These are phyloP conservation scores for Notolabrus celidotus DNA, from an alignment of 2,797 vertebrate genomes.

Conservation along the genomic window DNA sequence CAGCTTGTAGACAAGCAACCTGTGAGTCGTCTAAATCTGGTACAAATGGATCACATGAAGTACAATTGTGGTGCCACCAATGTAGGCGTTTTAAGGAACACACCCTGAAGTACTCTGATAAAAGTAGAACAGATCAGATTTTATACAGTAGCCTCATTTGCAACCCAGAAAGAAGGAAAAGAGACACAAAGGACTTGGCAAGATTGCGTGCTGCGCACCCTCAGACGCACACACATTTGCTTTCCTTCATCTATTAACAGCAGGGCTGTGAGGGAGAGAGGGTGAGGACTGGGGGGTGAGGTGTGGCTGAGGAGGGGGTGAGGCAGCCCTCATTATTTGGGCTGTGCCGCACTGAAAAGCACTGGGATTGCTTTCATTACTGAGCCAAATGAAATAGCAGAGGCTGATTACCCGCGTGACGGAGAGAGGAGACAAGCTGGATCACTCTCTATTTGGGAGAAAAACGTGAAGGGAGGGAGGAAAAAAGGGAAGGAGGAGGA, in stretches of 20 bases:
- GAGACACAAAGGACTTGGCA: conserved; percentile 73
- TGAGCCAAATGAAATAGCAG: conserved; percentile 84
- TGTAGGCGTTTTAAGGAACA: conserved; percentile 10
- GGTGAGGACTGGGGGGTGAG: conserved; percentile 57
- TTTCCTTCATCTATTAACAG: conserved; percentile 78
- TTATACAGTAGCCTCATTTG: conserved; percentile 36
- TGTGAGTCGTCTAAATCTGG: background rate
- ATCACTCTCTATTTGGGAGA: conserved; percentile 67
- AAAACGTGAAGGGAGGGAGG: conserved; percentile 21
- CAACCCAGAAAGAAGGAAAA: conserved; percentile 28
- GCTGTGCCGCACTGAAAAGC: conserved; percentile 81
- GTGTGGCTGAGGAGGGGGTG: conserved; percentile 62
- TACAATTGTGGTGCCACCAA: background rate
- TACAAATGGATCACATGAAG: background rate
- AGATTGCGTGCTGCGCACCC: conserved; percentile 62
- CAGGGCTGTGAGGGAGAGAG: conserved; percentile 60
- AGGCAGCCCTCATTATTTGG: conserved; percentile 83
- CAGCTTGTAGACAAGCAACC: background rate
- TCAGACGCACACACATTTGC: conserved; percentile 63
- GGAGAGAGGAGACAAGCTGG: conserved; percentile 72
- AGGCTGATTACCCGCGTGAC: conserved; percentile 85
- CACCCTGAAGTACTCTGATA: conserved; percentile 1
- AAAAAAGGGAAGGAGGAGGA: conserved; percentile 5
- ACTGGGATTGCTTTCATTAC: conserved; percentile 88
- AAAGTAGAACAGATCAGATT: conserved; percentile 44